Conservation (phyloP, 2,797 vertebrate genomes). For the Peromyscus aztecus region DNA sequence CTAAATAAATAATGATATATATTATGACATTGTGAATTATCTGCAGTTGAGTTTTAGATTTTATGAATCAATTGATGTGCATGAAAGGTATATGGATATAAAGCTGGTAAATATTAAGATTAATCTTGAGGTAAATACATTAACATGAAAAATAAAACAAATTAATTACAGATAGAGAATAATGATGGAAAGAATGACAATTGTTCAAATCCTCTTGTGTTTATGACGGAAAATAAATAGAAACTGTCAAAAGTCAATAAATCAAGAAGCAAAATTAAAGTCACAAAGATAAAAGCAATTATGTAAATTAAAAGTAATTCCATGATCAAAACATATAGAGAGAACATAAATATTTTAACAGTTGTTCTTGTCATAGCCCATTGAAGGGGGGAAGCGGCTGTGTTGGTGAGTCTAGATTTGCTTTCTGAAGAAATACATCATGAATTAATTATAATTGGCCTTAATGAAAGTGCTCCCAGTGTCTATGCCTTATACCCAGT, state of each 20-base stretch:
- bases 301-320: conserved; percentile 22
- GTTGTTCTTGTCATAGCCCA: not conserved
- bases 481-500: not conserved
- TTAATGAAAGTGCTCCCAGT: not conserved
- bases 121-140: conserved; percentile 40
- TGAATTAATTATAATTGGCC: not conserved
- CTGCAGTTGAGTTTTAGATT: not conserved
- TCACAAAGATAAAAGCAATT: not conserved
- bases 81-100: not conserved
- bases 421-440: not conserved
- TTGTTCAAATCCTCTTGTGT: conserved; percentile 52
- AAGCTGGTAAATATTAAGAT: conserved; percentile 49
- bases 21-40: not conserved
- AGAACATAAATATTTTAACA: conserved; percentile 17
- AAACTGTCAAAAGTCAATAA: conserved; percentile 39
- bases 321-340: not conserved
- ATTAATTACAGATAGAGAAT: not conserved
- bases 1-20: not conserved
- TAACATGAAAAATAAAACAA: conserved; percentile 20
- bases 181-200: not conserved
- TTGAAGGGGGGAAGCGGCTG: not conserved
- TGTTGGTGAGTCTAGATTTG: not conserved
- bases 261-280: conserved; percentile 13
- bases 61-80: conserved; percentile 43
- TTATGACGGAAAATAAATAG: conserved; percentile 48